A percentile compares a stretch with the other conserved stretches of the same genome.
Evolutionary conservation across 1,140 invertebrate species (phyloP).

Genomic region (Ruditapes philippinarum): DNA sequence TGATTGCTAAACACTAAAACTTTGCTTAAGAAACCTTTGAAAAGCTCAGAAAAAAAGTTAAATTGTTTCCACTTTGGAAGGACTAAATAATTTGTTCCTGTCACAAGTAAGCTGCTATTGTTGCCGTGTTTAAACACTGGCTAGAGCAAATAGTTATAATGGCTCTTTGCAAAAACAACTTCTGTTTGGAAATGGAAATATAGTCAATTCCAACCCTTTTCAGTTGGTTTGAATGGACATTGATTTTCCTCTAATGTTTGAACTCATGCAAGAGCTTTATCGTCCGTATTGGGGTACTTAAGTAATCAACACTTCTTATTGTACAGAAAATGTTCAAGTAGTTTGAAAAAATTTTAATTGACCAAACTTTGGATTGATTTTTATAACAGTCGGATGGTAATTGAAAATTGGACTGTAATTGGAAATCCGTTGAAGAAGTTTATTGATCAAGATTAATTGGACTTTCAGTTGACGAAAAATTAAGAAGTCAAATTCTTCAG

Average conservation of each 20-base stretch:
- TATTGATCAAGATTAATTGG: too few relatives aligned
- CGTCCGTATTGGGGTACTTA: too few relatives aligned
- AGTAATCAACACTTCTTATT: background rate
- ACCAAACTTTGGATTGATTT: too few relatives aligned
- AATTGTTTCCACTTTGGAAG: background rate
- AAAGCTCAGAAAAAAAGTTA: background rate
- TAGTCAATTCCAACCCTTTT: background rate
- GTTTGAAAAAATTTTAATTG: too few relatives aligned
- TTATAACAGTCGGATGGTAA: too few relatives aligned
- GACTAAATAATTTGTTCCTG: slow-evolving; percentile 9
- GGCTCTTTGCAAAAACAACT: background rate
- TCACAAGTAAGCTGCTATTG: background rate
- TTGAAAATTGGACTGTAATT: too few relatives aligned
- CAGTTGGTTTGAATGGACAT: slow-evolving; percentile 3
- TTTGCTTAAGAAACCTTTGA: background rate
- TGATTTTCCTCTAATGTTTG: slow-evolving; percentile 10
- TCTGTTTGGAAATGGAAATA: background rate
- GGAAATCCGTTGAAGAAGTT: too few relatives aligned
- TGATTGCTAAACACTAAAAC: background rate
- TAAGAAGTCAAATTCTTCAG: too few relatives aligned
- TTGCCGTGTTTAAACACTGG: background rate
- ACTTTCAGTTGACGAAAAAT: too few relatives aligned
- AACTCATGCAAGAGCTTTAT: too few relatives aligned
- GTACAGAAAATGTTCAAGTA: too few relatives aligned
- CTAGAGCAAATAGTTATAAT: background rate